Evolutionary conservation across 2,888 invertebrate genomes (phyloP).

Genomic region (Crepidodera aurea): DNA sequence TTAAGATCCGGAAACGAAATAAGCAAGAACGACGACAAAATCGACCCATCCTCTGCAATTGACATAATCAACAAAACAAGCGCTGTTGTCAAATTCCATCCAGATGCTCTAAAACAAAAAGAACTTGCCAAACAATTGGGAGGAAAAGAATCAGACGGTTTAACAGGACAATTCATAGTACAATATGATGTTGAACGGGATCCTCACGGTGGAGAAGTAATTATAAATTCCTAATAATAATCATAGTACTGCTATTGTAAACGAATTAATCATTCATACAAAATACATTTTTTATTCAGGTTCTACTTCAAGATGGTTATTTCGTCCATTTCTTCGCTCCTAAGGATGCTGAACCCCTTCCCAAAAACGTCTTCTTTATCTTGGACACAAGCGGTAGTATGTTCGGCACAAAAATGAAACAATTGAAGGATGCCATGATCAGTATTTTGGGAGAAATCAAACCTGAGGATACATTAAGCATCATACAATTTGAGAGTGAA

Average conservation of each 20-base stretch:
- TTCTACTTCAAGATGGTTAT: conserved; percentile 72
- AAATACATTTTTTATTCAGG: conserved; percentile 57
- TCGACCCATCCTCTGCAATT: conserved; percentile 54
- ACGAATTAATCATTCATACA: no score
- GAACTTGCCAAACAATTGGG: conserved; percentile 59
- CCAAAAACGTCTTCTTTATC: conserved; percentile 76
- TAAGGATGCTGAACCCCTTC: conserved; percentile 65
- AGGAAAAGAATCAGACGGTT: conserved; percentile 60
- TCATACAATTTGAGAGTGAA: conserved; percentile 70
- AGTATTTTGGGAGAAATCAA: conserved; percentile 68
- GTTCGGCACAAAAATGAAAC: conserved; percentile 71
- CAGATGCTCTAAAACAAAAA: conserved; percentile 67
- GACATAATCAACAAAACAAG: conserved; percentile 46
- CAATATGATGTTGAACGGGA: conserved; percentile 74
- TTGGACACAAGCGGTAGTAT: conserved; percentile 80
- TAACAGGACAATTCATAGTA: conserved; percentile 72
- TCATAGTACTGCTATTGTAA: conserved; percentile 51
- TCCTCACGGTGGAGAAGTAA: conserved; percentile 66
- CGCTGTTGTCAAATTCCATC: conserved; percentile 65
- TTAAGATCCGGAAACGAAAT: conserved; percentile 38
- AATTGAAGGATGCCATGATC: conserved; percentile 72
- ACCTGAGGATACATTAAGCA: conserved; percentile 70
- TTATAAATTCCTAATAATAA: no score
- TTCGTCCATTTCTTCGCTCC: conserved; percentile 82
- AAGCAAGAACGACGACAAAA: conserved; percentile 58